Conservation (phyloP, 1,140 invertebrate genomes). For the Lamellibrachia luymesi region DNA sequence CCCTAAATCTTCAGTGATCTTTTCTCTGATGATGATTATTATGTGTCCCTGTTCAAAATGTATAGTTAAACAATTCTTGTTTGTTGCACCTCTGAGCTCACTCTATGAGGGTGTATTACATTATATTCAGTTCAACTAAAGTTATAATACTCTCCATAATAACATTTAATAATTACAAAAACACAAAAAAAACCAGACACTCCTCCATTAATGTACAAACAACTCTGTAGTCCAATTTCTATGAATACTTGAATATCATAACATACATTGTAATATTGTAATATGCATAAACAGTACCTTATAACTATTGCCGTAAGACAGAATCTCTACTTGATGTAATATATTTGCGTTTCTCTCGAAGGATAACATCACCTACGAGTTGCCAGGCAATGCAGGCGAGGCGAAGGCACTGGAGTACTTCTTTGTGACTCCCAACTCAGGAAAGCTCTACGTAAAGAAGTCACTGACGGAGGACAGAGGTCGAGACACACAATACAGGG, state of each 20-base stretch:
- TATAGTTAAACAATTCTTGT: too few species aligned
- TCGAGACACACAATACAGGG: conserved; percentile 20
- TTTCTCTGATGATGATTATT: too few species aligned
- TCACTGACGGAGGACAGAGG: conserved; percentile 17
- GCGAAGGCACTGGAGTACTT: conserved; percentile 81
- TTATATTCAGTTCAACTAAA: too few species aligned
- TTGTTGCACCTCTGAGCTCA: too few species aligned
- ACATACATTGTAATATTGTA: too few species aligned
- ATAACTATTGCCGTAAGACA: not conserved
- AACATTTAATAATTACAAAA: not conserved
- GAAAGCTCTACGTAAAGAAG: conserved; percentile 69
- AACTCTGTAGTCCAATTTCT: not conserved
- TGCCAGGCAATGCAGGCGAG: conserved; percentile 60
- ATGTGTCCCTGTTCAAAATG: too few species aligned
- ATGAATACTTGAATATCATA: not conserved
- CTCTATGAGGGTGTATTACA: too few species aligned
- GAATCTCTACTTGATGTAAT: not conserved
- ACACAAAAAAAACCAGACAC: not conserved
- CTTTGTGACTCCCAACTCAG: conserved; percentile 80
- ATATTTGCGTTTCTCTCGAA: conserved; percentile 20
- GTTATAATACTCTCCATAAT: too few species aligned
- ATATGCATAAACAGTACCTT: not conserved
- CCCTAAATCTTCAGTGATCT: too few species aligned
- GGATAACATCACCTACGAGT: conserved; percentile 69
- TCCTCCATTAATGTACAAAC: not conserved